phyloP scores from a whole-genome alignment of 2,888 invertebrate species.

The Gandaritis pyraliata region DNA sequence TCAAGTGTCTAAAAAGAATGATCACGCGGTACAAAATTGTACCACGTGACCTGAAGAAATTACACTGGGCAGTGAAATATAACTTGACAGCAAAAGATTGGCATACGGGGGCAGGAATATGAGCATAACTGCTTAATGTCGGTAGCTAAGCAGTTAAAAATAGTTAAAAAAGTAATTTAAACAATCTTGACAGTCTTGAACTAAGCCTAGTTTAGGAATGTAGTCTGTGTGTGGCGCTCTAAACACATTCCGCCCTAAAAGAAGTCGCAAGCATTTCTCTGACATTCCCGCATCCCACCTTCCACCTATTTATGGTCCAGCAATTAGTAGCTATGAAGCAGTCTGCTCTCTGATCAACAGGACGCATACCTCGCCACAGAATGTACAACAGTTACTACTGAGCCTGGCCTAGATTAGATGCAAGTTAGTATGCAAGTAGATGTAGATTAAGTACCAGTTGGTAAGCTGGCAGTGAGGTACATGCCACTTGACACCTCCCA shows the following conservation, averaged over 20 bases:
- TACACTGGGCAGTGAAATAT: no score
- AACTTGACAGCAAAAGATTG: no score
- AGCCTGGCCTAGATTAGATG: neutral
- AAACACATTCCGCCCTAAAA: neutral
- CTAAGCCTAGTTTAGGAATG: neutral
- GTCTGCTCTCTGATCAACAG: conserved; percentile 13
- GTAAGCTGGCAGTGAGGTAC: conserved; percentile 3
- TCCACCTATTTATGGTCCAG: conserved; percentile 20
- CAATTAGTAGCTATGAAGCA: conserved; percentile 23
- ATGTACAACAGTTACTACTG: neutral
- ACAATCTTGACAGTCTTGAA: no score
- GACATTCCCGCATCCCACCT: conserved; percentile 16
- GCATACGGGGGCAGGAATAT: no score
- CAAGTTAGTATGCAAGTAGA: conserved; percentile 2
- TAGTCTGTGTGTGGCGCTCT: neutral
- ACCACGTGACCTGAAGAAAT: no score
- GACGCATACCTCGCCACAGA: conserved; percentile 21
- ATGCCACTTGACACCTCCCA: conserved; percentile 36
- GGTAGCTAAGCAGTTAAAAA: no score
- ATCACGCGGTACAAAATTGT: no score
- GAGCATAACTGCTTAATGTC: no score
- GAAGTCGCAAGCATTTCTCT: neutral
- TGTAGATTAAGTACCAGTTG: conserved; percentile 14
- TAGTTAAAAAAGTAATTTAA: no score
- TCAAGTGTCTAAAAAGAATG: no score